Conservation (phyloP, 2,888 invertebrate genomes). For the Prosapia bicincta region DNA sequence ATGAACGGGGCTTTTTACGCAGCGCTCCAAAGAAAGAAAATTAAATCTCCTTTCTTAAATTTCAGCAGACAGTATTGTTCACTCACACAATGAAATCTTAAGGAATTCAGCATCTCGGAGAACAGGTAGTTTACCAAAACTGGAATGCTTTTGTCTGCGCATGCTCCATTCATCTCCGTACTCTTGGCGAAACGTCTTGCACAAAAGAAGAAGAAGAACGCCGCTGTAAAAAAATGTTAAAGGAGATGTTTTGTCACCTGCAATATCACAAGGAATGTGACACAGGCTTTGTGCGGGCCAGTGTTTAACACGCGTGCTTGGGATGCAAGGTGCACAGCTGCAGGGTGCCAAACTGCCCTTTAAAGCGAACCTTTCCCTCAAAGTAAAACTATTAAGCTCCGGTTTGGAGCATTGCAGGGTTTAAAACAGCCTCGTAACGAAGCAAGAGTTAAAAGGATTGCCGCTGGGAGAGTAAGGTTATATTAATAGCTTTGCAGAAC, state of each 20-base stretch:
- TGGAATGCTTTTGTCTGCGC: conserved; percentile 24
- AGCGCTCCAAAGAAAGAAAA: not conserved
- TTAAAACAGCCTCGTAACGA: no score
- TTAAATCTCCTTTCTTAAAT: not conserved
- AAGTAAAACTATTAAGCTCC: not conserved
- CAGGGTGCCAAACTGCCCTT: not conserved
- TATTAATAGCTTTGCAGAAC: no score
- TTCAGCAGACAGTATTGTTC: not conserved
- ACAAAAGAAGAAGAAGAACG: conserved; percentile 21
- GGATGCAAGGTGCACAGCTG: conserved; percentile 8
- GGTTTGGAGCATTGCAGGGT: no score
- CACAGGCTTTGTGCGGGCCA: not conserved
- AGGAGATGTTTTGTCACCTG: conserved; percentile 25
- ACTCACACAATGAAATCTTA: not conserved
- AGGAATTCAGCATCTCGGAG: not conserved
- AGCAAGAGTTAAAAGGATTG: no score
- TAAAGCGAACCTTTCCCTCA: not conserved
- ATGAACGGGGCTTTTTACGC: not conserved
- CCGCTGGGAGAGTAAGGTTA: no score
- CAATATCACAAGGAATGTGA: conserved; percentile 8
- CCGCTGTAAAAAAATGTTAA: conserved; percentile 18
- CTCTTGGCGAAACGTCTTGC: conserved; percentile 22
- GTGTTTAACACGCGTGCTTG: conserved; percentile 20
- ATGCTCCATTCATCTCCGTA: conserved; percentile 18
- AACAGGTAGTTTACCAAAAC: conserved; percentile 25